Base-by-base conservation (phyloP, 2,888 invertebrate species). In the Strigamia transsilvanica region DNA sequence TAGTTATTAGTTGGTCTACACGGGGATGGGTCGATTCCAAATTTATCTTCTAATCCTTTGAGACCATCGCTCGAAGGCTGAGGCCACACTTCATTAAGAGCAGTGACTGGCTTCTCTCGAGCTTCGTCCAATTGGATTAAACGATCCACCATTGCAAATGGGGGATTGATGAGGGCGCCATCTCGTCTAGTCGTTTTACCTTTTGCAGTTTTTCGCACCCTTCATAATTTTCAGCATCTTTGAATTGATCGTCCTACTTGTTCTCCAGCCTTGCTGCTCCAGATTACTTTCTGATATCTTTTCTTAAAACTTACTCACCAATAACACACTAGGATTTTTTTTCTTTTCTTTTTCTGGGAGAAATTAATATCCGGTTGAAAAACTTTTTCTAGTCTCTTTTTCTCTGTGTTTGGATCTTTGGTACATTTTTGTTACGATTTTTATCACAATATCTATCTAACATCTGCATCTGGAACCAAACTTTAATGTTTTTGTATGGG, bases 71-170 rank as follows among this genome's bases (percentile, higher is more conserved):
- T 66, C 66, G 27, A 12, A 27, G 66, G 66, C 15, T 27, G 66
- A 66, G 66, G 66, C 66, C 32, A 66, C 66, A 66, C 66, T 66
- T 66, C 66, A 66, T 66, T 66, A 66, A 15, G 27, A 66, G 66
- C 66, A 23, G 66, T 66, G 66, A 66, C 66, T 66, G 27, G 66
- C 32, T 66, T 23, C 66, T 66, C 66, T 66, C 32, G 66, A 66
- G 66, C 66, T 15, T 12, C 66, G 23, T 66, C 66, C 66, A 66
- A 66, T 66, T 66, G 66, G 66, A 66, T 66, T 66, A 66, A 66
- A 66, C 66, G 66, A 66, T 66, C 66, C 66, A 27, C 66, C 66
- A 66, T 66, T 66, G 66, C 66, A 66, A 66, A 66, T 66, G 66
- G 66, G 66, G 66, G 66, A 66, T 66, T 66, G 66, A 66, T 66